Conservation (phyloP, 35 echinoderm and acorn worm species). For the Chiridota heheva region DNA sequence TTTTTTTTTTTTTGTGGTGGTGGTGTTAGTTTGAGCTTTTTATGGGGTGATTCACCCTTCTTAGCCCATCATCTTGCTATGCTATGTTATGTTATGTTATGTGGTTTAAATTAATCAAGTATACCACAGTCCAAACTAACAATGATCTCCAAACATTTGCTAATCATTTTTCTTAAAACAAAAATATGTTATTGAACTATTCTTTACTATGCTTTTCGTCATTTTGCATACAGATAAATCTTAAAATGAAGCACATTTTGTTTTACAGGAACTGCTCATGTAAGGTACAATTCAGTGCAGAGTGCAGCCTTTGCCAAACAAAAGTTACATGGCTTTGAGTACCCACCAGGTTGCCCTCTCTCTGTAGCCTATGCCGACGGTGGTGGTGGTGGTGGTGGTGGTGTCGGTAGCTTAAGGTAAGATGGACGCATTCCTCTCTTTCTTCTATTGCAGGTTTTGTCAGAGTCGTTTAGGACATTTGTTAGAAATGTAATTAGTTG, state of each 20-base stretch:
- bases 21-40: too few relatives aligned
- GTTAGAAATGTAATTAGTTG: too few relatives aligned
- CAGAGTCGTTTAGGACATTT: not conserved
- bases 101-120: too few relatives aligned
- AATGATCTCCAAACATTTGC: too few relatives aligned
- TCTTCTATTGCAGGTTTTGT: not conserved
- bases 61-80: too few relatives aligned
- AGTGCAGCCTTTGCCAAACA: slow-evolving; percentile 76
- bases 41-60: too few relatives aligned
- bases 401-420: not conserved
- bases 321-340: slow-evolving; percentile 93
- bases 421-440: not conserved
- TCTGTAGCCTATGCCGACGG: slow-evolving; percentile 55
- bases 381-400: not conserved
- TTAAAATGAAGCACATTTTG: too few relatives aligned
- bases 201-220: not conserved
- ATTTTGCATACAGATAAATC: too few relatives aligned
- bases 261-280: slow-evolving; percentile 77
- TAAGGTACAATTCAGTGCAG: slow-evolving; percentile 71
- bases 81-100: too few relatives aligned
- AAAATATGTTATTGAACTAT: not conserved
- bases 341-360: slow-evolving; percentile 73
- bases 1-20: too few relatives aligned
- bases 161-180: not conserved
- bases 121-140: too few relatives aligned